These are phyloP conservation scores for Lacerta viridis DNA, from an alignment of 2,797 vertebrate genomes.

Conservation along the genomic window DNA sequence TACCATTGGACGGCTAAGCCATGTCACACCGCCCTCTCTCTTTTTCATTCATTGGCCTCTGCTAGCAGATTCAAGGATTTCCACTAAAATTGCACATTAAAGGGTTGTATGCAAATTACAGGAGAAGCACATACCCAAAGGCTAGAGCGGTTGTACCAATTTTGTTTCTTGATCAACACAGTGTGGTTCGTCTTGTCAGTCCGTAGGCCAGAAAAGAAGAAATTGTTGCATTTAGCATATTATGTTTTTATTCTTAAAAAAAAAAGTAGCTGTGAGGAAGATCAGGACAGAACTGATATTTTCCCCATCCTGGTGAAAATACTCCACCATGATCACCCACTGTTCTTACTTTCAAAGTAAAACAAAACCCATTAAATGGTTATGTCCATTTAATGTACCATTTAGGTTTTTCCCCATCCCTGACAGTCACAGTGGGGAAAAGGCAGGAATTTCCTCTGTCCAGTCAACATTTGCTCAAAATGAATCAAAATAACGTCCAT, in stretches of 20 bases:
- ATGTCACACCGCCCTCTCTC: conserved; percentile 52
- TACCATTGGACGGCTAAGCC: conserved; percentile 27
- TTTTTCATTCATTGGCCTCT: conserved; percentile 11
- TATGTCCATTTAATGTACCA: not conserved
- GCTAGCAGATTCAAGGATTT: conserved; percentile 44
- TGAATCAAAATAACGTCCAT: not conserved
- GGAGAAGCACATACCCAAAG: not conserved
- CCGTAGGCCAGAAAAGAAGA: too few species aligned
- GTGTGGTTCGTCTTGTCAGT: not conserved
- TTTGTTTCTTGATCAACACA: not conserved
- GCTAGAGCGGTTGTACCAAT: too few species aligned
- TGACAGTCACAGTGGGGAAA: not conserved
- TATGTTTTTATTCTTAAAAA: not conserved
- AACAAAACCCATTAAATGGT: not conserved
- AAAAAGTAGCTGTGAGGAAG: not conserved
- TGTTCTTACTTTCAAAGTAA: not conserved
- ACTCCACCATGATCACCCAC: too few species aligned
- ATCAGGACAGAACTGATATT: not conserved
- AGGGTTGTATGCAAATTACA: conserved; percentile 29
- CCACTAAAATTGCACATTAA: conserved; percentile 30
- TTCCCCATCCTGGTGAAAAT: not conserved
- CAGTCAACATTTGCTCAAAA: not conserved
- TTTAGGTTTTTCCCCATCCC: not conserved
- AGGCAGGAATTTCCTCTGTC: not conserved
- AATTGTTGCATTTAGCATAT: not conserved